These are phyloP conservation scores for Sebastolobus altivelis DNA, from an alignment of 2,797 vertebrate genomes.

Conservation along the genomic window DNA sequence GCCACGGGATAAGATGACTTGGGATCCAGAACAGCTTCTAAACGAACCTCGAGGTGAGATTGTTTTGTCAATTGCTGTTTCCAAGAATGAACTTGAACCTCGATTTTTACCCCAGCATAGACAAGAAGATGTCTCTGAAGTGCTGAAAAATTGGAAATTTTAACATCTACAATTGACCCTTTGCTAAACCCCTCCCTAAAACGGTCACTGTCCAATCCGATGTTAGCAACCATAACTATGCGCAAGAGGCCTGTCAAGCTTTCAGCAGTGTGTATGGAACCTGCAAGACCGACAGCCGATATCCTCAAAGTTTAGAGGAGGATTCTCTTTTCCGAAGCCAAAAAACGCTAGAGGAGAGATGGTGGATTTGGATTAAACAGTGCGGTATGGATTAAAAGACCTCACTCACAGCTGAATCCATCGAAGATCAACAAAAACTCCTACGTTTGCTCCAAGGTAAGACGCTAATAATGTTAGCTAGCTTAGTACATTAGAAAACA, in stretches of 20 bases:
- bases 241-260: background rate
- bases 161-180: background rate
- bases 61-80: background rate
- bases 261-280: background rate
- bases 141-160: too few relatives aligned
- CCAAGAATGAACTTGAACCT: background rate
- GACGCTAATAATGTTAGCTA: background rate
- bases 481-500: background rate
- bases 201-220: background rate
- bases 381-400: background rate
- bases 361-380: background rate
- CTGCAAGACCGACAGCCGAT: too few relatives aligned
- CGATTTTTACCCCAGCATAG: background rate
- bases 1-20: background rate
- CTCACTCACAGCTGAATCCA: background rate
- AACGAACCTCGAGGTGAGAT: background rate
- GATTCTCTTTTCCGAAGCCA: too few relatives aligned
- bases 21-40: background rate
- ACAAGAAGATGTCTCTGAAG: background rate
- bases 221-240: background rate
- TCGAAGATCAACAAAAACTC: background rate
- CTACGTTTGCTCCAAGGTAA: background rate
- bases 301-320: too few relatives aligned
- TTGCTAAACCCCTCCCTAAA: background rate
- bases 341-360: background rate